Conservation (phyloP, 2,113 vertebrate genomes). For the Pteropus alecto region DNA sequence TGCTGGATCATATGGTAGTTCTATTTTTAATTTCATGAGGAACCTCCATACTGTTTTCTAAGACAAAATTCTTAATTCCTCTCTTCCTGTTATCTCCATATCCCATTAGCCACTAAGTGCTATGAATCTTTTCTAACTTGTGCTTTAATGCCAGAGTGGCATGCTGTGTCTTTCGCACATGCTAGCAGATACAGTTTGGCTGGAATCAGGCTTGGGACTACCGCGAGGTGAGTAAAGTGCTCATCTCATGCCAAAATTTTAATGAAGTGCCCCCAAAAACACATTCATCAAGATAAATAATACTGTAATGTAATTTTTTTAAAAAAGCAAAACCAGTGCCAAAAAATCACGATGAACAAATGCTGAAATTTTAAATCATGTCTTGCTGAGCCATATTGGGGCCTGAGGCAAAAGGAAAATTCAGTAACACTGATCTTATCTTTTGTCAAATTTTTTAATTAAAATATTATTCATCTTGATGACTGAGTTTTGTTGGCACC, state of each 20-base stretch:
- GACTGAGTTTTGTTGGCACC: neutral
- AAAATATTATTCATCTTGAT: neutral
- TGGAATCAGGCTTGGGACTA: neutral
- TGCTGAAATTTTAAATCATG: neutral
- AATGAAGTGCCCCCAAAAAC: neutral
- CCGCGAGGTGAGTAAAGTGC: neutral
- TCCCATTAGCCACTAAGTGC: neutral
- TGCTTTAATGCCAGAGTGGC: neutral
- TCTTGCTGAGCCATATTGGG: neutral
- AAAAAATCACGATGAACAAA: constrained; percentile 28
- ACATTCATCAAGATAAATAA: neutral
- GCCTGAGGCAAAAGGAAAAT: neutral
- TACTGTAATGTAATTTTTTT: neutral
- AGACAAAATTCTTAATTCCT: neutral
- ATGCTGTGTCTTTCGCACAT: neutral
- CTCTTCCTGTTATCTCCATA: neutral
- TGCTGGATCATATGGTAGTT: neutral
- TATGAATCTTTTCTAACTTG: neutral
- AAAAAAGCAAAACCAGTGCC: neutral
- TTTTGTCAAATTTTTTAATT: neutral
- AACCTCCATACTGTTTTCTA: neutral
- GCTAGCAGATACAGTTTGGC: neutral
- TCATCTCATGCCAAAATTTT: neutral
- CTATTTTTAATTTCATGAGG: neutral
- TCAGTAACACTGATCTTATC: neutral